Base-by-base conservation (phyloP, 1,140 invertebrate genomes). In the Drosophila santomea region DNA sequence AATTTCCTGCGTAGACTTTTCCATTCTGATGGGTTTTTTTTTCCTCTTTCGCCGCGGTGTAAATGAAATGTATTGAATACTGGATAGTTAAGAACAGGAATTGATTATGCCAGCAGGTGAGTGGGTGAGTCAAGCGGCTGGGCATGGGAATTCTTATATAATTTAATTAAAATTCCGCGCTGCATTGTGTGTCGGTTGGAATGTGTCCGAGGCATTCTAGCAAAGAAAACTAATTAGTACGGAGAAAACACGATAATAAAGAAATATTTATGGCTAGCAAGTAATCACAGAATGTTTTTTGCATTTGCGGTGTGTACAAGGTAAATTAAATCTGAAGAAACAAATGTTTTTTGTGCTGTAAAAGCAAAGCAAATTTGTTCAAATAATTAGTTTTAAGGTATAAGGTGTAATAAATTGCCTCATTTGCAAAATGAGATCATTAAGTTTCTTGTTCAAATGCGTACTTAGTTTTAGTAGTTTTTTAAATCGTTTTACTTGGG, bases 1-100 rank as follows among this genome's bases (percentile, higher is more conserved):
- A 88, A 88, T 88, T 88, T 88, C 83, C 83, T 88, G 83, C 75
- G 63, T 80, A 88, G 84, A 88, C 83, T 69, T 69, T 64, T 56
- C 68, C 72, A 63, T 74, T 74, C 63, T 43, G 52, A 48, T 41
- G 20, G 15, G 17, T 20, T 45, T 77, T 72, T 72, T 20, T 20
- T 57, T 69, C 12, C 4, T 20, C 36, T 35, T 50, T 43, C 60
- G 10, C 20, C 45, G 4, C n/a, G 4, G 32, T 36, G 50, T 36
- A 64, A 60, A 57, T 45, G 36, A 56, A 73, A 62, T 57, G 43
- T 43, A 63, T 71, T 57, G 36, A 57, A 44, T 69, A 47, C 45
- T 57, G 64, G 20, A 69, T 44, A 57, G 50, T 71, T 71, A 36
- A 20, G 12, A 20, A 32, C 20, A 43, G 43, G 17, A 43, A 64